Conservation (phyloP, 2,113 vertebrate species). For the Cercopithecus mona region DNA sequence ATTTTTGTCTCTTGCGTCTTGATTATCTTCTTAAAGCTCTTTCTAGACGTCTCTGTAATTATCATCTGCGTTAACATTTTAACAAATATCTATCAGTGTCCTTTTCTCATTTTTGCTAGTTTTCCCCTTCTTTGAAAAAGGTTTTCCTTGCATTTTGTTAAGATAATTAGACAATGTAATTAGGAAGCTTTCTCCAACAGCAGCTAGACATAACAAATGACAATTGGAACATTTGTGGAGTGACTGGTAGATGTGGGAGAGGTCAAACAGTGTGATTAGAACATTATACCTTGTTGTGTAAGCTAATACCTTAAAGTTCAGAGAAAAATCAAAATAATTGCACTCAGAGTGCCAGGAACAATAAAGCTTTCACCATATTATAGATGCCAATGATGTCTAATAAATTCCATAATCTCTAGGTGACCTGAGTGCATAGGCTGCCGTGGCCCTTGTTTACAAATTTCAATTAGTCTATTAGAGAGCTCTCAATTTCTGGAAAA, state of each 20-base stretch:
- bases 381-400: not conserved
- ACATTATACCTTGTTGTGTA: not conserved
- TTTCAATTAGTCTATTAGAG: not conserved
- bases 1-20: constrained; percentile 30
- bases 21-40: constrained; percentile 27
- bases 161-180: not conserved
- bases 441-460: not conserved
- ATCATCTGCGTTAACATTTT: constrained; percentile 56
- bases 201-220: not conserved
- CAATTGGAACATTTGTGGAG: not conserved
- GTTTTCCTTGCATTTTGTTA: not conserved
- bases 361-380: not conserved
- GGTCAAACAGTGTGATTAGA: not conserved
- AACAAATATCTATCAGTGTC: not conserved
- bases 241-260: not conserved
- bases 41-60: not conserved
- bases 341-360: not conserved
- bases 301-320: not conserved
- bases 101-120: not conserved
- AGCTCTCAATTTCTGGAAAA: not conserved
- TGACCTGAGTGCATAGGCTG: not conserved
- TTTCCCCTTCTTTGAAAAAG: constrained; percentile 38
- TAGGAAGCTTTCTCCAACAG: not conserved
- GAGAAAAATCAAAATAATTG: not conserved
- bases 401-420: not conserved